phyloP scores from a whole-genome alignment of 2,797 vertebrate species.

The Arnoldichthys spilopterus region DNA sequence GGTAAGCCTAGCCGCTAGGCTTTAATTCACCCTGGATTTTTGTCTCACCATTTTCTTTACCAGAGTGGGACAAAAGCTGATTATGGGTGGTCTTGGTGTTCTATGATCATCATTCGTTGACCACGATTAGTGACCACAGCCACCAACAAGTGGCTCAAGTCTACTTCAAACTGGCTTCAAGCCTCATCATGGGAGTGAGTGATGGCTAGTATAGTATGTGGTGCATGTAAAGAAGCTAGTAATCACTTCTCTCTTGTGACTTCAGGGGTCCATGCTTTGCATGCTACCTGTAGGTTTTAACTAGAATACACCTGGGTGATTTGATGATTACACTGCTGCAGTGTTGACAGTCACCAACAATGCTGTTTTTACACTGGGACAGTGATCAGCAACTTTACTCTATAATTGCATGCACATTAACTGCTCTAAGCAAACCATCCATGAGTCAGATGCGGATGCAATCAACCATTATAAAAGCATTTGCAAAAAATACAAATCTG shows the following conservation, averaged over 20 bases:
- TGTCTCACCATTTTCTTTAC: too few species aligned
- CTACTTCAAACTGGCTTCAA: background rate
- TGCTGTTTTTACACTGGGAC: background rate
- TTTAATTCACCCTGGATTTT: too few species aligned
- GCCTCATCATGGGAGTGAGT: background rate
- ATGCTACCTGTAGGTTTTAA: background rate
- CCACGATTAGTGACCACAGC: too few species aligned
- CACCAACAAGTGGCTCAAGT: too few species aligned
- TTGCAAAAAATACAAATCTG: background rate
- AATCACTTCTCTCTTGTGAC: background rate
- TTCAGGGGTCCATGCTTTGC: background rate
- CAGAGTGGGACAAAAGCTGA: too few species aligned
- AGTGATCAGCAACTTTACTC: background rate
- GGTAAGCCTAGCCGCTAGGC: too few species aligned
- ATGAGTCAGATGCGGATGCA: constrained; percentile 2
- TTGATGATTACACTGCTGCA: background rate
- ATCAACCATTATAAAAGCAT: background rate
- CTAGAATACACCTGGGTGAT: background rate
- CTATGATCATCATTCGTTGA: too few species aligned
- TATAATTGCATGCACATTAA: background rate
- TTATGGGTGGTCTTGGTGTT: too few species aligned
- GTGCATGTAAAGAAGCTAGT: background rate
- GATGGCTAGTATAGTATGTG: background rate
- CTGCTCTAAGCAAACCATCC: background rate
- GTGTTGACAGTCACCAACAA: background rate